phyloP scores from a whole-genome alignment of 1,140 invertebrate species.

The Drosophila saltans region DNA sequence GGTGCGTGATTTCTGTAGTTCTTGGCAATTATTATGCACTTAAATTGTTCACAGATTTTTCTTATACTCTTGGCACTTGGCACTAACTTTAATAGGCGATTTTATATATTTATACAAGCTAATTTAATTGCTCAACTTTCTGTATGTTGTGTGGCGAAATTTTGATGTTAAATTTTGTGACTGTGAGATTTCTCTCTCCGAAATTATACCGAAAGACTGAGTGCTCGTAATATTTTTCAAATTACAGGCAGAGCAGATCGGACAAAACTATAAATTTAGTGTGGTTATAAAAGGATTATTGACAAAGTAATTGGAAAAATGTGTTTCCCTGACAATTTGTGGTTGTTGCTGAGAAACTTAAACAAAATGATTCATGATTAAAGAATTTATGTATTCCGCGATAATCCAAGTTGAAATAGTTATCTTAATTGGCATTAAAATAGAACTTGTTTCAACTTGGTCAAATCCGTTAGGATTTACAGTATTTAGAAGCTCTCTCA shows the following conservation, averaged over 20 bases:
- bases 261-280: not conserved
- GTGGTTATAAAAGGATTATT: constrained; percentile 6
- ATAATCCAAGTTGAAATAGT: too few relatives aligned
- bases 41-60: constrained; percentile 42
- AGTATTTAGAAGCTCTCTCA: too few relatives aligned
- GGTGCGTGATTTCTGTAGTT: constrained; percentile 2
- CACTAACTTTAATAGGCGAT: constrained; percentile 16
- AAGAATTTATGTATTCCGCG: too few relatives aligned
- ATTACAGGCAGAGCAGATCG: not conserved
- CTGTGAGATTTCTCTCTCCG: too few relatives aligned
- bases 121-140: constrained; percentile 34
- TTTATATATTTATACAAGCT: constrained; percentile 19
- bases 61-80: constrained; percentile 31
- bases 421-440: too few relatives aligned
- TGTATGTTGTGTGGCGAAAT: constrained; percentile 3
- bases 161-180: constrained; percentile 34
- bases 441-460: too few relatives aligned
- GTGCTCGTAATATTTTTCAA: constrained; percentile 16
- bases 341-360: not conserved
- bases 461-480: too few relatives aligned
- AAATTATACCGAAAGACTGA: not conserved
- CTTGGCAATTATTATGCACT: constrained; percentile 39
- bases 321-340: not conserved
- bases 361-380: not conserved
- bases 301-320: constrained; percentile 11